Percentiles rank a stretch among this genome's conserved stretches.
These are phyloP conservation scores for Malacoraja senta DNA, from an alignment of 2,797 vertebrate genomes.

Conservation along the genomic window DNA sequence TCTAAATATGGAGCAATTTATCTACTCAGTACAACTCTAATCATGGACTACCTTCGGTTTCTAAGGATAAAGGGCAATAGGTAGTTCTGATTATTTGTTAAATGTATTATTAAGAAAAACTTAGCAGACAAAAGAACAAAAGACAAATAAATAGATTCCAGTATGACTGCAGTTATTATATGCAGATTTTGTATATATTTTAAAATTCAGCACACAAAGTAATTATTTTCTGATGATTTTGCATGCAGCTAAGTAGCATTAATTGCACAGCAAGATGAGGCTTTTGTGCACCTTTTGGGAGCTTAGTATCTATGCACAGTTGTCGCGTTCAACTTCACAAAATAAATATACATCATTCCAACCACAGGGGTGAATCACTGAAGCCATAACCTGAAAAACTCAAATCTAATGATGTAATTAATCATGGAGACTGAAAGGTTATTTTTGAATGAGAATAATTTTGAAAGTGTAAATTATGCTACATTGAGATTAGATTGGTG, in stretches of 20 bases:
- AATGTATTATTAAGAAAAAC: not conserved
- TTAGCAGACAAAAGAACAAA: not conserved
- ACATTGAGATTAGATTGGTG: not conserved
- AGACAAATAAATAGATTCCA: not conserved
- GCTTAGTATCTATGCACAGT: not conserved
- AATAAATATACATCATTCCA: not conserved
- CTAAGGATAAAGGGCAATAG: not conserved
- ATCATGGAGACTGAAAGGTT: not conserved
- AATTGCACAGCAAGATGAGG: not conserved
- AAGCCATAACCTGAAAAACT: not conserved
- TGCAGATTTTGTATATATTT: not conserved
- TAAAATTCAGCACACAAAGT: not conserved
- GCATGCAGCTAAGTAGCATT: not conserved
- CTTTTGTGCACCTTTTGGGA: not conserved
- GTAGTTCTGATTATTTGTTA: not conserved
- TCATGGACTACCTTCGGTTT: not conserved
- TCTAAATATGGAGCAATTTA: not conserved
- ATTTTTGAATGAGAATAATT: not conserved
- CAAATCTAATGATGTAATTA: not conserved
- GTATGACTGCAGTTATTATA: not conserved
- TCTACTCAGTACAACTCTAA: not conserved
- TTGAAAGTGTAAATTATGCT: not conserved
- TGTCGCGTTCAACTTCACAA: not conserved
- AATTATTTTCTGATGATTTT: not conserved
- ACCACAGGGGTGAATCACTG: not conserved